phyloP scores from a whole-genome alignment of 2,113 vertebrate genomes.

The Malaclemys terrapin region DNA sequence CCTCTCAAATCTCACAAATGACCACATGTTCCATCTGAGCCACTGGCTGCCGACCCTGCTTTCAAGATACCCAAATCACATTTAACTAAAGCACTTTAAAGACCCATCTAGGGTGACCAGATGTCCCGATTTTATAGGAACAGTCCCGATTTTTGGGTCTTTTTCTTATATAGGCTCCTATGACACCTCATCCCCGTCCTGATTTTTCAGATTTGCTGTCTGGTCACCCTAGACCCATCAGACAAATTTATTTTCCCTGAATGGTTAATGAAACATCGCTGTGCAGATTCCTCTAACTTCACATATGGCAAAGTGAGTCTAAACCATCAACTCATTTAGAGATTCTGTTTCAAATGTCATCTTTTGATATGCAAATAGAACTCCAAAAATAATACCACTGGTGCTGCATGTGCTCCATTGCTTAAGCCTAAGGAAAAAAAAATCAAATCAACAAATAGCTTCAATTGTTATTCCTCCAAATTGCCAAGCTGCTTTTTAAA shows the following conservation, averaged over 20 bases:
- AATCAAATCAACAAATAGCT: slow-evolving; percentile 46
- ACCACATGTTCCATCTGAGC: neutral
- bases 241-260: neutral
- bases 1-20: neutral
- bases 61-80: neutral
- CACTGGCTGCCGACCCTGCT: neutral
- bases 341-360: slow-evolving; percentile 41
- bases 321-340: slow-evolving; percentile 11
- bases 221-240: neutral
- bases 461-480: neutral
- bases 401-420: neutral
- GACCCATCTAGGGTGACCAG: neutral
- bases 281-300: slow-evolving; percentile 1
- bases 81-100: neutral
- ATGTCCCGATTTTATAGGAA: too few species aligned
- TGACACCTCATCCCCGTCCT: too few species aligned
- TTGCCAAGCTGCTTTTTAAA: slow-evolving; percentile 39
- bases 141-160: too few species aligned
- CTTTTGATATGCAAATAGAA: slow-evolving; percentile 55
- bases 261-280: neutral
- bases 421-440: slow-evolving; percentile 8
- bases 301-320: slow-evolving; percentile 28
- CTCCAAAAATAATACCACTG: slow-evolving; percentile 55
- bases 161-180: too few species aligned
- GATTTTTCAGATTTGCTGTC: too few species aligned